A percentile compares a stretch with the other conserved stretches of the same genome.
phyloP scores from a whole-genome alignment of 2,888 invertebrate species.

The Tiliacea citrago region DNA sequence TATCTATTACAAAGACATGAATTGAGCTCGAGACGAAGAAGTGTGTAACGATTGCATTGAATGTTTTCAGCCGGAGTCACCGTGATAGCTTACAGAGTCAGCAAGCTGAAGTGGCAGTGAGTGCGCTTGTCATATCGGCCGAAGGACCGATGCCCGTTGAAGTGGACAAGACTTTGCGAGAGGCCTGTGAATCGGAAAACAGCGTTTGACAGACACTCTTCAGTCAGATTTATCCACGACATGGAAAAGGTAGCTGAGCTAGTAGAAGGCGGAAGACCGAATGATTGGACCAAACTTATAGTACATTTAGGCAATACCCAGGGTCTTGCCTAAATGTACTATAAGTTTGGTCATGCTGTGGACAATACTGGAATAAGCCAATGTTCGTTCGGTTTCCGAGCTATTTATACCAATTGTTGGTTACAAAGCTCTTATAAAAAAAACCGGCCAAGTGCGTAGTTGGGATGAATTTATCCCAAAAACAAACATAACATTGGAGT shows the following conservation, averaged over 20 bases:
- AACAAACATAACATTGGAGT: too few species aligned
- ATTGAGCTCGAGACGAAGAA: slow-evolving; percentile 6
- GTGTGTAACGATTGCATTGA: slow-evolving; percentile 13
- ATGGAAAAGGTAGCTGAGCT: not conserved
- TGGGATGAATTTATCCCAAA: too few species aligned
- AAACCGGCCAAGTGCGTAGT: not conserved
- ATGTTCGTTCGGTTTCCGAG: not conserved
- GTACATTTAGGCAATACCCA: not conserved
- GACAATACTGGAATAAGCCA: not conserved
- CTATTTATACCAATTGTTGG: not conserved
- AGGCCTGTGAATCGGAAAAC: slow-evolving; percentile 42
- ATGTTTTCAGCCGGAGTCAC: slow-evolving; percentile 27
- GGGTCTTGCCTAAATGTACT: too few species aligned
- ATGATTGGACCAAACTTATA: not conserved
- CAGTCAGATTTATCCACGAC: slow-evolving; percentile 17
- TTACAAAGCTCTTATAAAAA: not conserved
- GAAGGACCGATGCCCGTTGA: slow-evolving; percentile 14
- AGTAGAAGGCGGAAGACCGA: not conserved
- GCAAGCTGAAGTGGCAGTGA: slow-evolving; percentile 28
- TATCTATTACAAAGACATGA: slow-evolving; percentile 6
- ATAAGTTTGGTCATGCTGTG: too few species aligned
- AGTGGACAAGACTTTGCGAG: slow-evolving; percentile 13
- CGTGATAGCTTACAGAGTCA: slow-evolving; percentile 13
- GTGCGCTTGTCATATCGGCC: slow-evolving; percentile 37
- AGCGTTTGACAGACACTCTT: not conserved